phyloP scores from a whole-genome alignment of 2,888 invertebrate genomes.

The Entomobrya multifasciata region DNA sequence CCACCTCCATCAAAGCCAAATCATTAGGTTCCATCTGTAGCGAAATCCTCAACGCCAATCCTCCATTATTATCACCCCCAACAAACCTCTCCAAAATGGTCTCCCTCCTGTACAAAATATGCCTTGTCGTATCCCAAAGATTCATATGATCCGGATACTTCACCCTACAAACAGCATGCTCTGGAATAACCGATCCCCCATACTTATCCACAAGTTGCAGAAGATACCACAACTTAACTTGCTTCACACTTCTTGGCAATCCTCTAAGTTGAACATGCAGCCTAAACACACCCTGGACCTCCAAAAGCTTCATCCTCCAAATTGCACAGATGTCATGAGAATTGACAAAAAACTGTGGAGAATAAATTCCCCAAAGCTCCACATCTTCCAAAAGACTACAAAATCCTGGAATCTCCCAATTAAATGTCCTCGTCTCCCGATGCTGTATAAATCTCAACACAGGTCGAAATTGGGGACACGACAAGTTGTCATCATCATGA shows the following conservation, averaged over 20 bases:
- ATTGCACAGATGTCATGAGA: constrained; percentile 67
- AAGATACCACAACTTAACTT: constrained; percentile 71
- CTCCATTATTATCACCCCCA: constrained; percentile 18
- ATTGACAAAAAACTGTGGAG: constrained; percentile 68
- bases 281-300: constrained; percentile 71
- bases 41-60: constrained; percentile 62
- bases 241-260: constrained; percentile 59
- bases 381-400: constrained; percentile 57
- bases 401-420: constrained; percentile 73
- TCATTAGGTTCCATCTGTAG: constrained; percentile 72
- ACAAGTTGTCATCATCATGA: constrained; percentile 26
- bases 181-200: constrained; percentile 74
- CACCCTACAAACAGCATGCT: constrained; percentile 63
- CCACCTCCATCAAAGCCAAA: constrained; percentile 55
- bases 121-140: constrained; percentile 70
- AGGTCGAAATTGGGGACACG: constrained; percentile 34
- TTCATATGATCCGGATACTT: constrained; percentile 73
- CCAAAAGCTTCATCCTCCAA: constrained; percentile 73
- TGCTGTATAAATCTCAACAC: constrained; percentile 59
- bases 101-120: constrained; percentile 71
- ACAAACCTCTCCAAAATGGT: constrained; percentile 67
- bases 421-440: constrained; percentile 62
- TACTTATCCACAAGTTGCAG: constrained; percentile 69
- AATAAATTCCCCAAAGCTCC: constrained; percentile 72
- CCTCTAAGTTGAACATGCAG: constrained; percentile 73